Percentiles rank a stretch among this genome's conserved stretches.
Conservation (phyloP, 2,888 invertebrate species). For the Ornithoptera alexandrae region DNA sequence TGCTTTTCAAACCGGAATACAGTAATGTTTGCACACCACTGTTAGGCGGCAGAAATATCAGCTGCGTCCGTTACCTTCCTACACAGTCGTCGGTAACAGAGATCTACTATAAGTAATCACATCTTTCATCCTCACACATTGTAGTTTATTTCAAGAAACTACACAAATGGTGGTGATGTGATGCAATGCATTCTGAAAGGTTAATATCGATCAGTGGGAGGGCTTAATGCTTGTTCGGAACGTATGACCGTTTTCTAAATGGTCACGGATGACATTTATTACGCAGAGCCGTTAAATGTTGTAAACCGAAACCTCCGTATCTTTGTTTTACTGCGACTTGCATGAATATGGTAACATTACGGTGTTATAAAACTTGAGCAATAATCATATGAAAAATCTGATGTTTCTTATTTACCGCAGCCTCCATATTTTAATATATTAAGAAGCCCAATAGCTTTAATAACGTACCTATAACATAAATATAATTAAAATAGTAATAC, state of each 20-base stretch:
- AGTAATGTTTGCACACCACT: too few species aligned
- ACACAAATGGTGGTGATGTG: conserved; percentile 10
- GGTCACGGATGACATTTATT: conserved; percentile 23
- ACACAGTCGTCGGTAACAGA: too few species aligned
- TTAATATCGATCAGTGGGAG: conserved; percentile 29
- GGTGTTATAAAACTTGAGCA: not conserved
- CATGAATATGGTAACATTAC: conserved; percentile 9
- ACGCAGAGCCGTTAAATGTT: conserved; percentile 20
- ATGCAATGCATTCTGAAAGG: conserved; percentile 30
- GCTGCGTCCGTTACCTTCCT: too few species aligned
- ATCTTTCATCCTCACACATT: not conserved
- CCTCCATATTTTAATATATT: not conserved
- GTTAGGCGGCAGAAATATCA: too few species aligned
- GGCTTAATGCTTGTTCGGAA: conserved; percentile 32
- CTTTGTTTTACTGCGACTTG: conserved; percentile 7
- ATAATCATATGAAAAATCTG: not conserved
- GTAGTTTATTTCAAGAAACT: not conserved
- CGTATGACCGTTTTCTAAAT: conserved; percentile 16
- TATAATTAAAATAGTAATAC: too few species aligned
- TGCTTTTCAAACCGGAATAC: too few species aligned
- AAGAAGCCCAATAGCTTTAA: too few species aligned
- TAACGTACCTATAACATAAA: too few species aligned
- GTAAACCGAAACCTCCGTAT: conserved; percentile 20
- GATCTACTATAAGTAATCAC: not conserved
- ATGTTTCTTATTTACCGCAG: not conserved